Base-by-base conservation (phyloP, 2,888 invertebrate genomes). In the Thereva nobilitata region DNA sequence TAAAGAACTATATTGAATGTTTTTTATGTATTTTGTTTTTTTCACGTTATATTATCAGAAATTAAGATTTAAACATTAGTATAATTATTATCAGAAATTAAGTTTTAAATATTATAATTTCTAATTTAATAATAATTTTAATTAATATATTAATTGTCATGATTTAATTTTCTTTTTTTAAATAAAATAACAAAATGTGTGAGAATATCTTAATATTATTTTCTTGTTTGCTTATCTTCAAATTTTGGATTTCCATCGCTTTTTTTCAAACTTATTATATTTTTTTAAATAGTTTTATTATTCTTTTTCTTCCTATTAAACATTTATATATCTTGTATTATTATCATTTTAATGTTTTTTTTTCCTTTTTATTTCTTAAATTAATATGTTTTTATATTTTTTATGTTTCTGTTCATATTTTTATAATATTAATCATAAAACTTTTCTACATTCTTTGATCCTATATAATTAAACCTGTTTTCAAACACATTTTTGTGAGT, bases 361-460 rank as follows among this genome's bases (percentile, higher is more conserved):
- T 47, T 49, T 41, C 57, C 34, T 57, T n/a, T 37, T 37, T 57
- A 34, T 59, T 45, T 38, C 59, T 47, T 59, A 47, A 45, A 47
- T 59, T 47, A 12, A 23, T 5, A 23, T 47, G 45, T 37, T 59
- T 38, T 47, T 59, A 49, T 49, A 59, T 45, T 47, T 59, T 41
- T 55, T 55, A 38, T 7, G 9, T 10, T 41, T 47, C 37, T 38
- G 37, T 38, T 59, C 23, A 59, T 45, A 45, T 59, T 56, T 56
- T 55, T 41, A 23, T 23, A 23, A 23, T 23, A 23, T 23, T 23
- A 23, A 23, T 37, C 55, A 23, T 59, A 47, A 59, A 59, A 59
- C 59, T 59, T 59, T 59, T 59, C 59, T 59, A 59, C 59, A 47
- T 35, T 56, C 67, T 61, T 61, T 64, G 67, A 67, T 67, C 64